phyloP scores from a whole-genome alignment of 2,113 vertebrate species.

The Nothobranchius kuhntae region DNA sequence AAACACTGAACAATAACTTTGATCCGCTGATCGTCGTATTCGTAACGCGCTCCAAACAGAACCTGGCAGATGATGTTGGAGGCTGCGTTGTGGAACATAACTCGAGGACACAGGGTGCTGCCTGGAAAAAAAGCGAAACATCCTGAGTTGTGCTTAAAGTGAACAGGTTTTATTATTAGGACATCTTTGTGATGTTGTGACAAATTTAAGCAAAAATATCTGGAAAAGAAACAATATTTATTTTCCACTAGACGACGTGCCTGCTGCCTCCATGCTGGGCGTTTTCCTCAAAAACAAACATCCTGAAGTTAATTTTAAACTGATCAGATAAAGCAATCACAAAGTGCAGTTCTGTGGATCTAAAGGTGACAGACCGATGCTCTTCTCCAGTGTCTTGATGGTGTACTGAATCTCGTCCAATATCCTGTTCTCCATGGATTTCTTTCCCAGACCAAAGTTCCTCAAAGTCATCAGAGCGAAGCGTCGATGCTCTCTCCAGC shows the following conservation, averaged over 20 bases:
- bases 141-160: too few relatives aligned
- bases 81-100: constrained; percentile 65
- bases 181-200: too few relatives aligned
- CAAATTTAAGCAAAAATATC: too few relatives aligned
- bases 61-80: constrained; percentile 81
- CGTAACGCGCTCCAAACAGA: constrained; percentile 72
- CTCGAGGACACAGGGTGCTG: constrained; percentile 46
- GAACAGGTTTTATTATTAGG: too few relatives aligned
- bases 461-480: constrained; percentile 78
- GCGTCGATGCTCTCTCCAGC: constrained; percentile 76
- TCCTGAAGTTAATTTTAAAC: too few relatives aligned
- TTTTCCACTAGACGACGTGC: too few relatives aligned
- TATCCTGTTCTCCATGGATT: constrained; percentile 81
- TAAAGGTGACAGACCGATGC: constrained; percentile 38
- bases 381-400: constrained; percentile 36
- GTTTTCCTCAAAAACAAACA: too few relatives aligned
- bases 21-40: constrained; percentile 69
- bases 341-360: neutral
- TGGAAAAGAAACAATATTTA: too few relatives aligned
- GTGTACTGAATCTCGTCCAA: constrained; percentile 67
- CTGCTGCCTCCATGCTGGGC: too few relatives aligned
- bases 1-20: constrained; percentile 46
- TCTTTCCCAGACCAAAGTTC: constrained; percentile 86
- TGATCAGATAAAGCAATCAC: too few relatives aligned
- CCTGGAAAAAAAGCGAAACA: constrained; percentile 39